Base-by-base conservation (phyloP, 2,888 invertebrate species). In the Meliscaeva auricollis region DNA sequence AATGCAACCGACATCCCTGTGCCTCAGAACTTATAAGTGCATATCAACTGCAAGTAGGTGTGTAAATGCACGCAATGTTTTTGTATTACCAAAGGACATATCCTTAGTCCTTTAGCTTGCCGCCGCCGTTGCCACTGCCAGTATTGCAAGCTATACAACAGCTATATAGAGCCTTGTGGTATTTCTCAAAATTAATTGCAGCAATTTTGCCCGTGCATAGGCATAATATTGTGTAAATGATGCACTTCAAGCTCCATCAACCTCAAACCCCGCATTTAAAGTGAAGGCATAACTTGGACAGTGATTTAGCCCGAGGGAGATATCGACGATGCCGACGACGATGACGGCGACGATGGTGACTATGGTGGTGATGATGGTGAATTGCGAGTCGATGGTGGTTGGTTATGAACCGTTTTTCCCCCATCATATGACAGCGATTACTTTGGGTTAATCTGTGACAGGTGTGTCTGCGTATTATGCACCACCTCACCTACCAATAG, bases 391-490 rank as follows among this genome's bases (percentile, higher is more conserved):
- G 48, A 8, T 38, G 11, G 46, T 50, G 66, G 68, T 38, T 26
- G 41, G 62, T 62, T 73, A 72, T 79, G 62, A 60, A 13, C 62
- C 48, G 60, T 54, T 62, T 8, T 74, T 62, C 26, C 56, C 32
- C 38, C 38, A 2, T 38, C 73, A 38, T 69, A 68, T 68, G 58
- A 62, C 52, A 80, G 64, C 81, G 69, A 81, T 81, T 81, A 81
- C 76, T 81, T 81, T 48, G 32, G 69, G 69, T 76, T 81, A 80
- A 81, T 81, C 62, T 70, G 50, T 70, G 80, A 15, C 80, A 80
- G 80, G 69, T 80, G 69, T 41, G 52, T 75, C 9, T 62, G 46
- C 50, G 35, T 69, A 22, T 52, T 9, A n/a, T 35, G 9, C 58
- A 38, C 17, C 22, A n/a, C n/a, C n/a, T n/a, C n/a, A n/a, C n/a